Evolutionary conservation across 2,113 vertebrate species (phyloP), one percentile per base, ranked within the genome.

Genomic region (Amblyopsis rosae): DNA sequence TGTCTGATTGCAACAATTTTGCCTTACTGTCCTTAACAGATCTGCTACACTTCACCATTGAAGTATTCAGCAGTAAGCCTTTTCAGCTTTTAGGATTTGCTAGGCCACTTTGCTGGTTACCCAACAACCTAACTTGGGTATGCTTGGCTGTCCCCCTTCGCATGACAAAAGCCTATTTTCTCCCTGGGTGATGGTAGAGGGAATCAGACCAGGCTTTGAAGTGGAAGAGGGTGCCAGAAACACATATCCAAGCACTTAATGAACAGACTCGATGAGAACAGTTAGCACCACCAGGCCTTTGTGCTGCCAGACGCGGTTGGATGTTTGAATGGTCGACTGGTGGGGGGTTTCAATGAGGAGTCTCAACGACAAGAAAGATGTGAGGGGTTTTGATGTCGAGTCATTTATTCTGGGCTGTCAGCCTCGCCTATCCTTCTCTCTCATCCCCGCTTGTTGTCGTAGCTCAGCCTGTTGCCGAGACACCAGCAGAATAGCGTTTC

Each of bases 341-440:
- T 76, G 70, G 12, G 53, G 15, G 11, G 4, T 15, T 54, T 15
- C 6, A n/a, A 13, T 6, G 12, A 60, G 70, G 70, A 77, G 85
- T 90, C 87, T 80, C 62, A 59, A 84, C 84, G 83, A 84, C 69
- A n/a, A 55, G 69, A 69, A 66, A 83, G 86, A 90, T 86, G 86
- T 84, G 75, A 87, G 76, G 59, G 72, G 79, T 88, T 90, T 90
- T 91, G 85, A 92, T 85, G 88, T 88, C 6, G 41, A 86, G 78
- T 89, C 86, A 84, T 91, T 89, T 90, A 86, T 92, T 88, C 80
- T 70, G 4, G 69, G 75, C 89, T 84, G 82, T 87, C 81, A 80
- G 79, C 75, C 77, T 78, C 75, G 66, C 67, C 61, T 67, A 17
- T 32, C 58, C 65, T 57, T 72, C 19, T 67, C 19, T 66, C 35